Base-by-base conservation (phyloP, 2,888 invertebrate genomes). In the Monoplex corrugatus region DNA sequence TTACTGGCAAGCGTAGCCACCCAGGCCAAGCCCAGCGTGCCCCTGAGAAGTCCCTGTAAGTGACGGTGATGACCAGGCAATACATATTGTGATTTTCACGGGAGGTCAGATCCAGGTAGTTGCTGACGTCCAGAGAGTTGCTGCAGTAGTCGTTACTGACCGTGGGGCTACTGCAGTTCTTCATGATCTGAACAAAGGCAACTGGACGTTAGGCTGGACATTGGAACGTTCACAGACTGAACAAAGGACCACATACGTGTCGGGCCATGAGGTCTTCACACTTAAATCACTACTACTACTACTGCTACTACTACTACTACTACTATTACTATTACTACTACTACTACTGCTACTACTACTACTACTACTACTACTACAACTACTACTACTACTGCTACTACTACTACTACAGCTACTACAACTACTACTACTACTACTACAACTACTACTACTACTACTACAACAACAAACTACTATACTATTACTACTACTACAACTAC, bases 41-140 rank as follows among this genome's bases (percentile, higher is more conserved):
- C 16, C 99, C 99, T 40, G 98, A 98, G 96, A 99, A 99, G 96
- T 99, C 99, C 94, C 99, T 97, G 90, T 99, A 99, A 0, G 99
- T 99, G 96, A 99, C 99, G 92, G 99, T 98, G 96, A 99, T 99
- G 23, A 99, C 99, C 92, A 99, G 97, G 96, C 99, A 99, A 96
- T 99, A 99, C 96, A 98, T 98, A 95, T 99, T 98, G 96, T 99
- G 99, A 97, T 99, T 98, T 90, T 98, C 98, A 91, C 99, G 97
- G 23, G 99, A 99, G 97, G 96, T 99, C 19, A 93, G 89, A 50
- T 94, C 94, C 10, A 95, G 92, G 86, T 94, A 94, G 35, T 93
- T 94, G 87, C 90, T 90, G 82, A 91, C 91, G 85, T 91, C 91
- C 68, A 91, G n/a, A 50, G 87, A 88, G 82, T 90, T 89, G 23